A percentile compares a stretch with the other conserved stretches of the same genome.
phyloP scores from a whole-genome alignment of 2,113 vertebrate species.

The Morone saxatilis region DNA sequence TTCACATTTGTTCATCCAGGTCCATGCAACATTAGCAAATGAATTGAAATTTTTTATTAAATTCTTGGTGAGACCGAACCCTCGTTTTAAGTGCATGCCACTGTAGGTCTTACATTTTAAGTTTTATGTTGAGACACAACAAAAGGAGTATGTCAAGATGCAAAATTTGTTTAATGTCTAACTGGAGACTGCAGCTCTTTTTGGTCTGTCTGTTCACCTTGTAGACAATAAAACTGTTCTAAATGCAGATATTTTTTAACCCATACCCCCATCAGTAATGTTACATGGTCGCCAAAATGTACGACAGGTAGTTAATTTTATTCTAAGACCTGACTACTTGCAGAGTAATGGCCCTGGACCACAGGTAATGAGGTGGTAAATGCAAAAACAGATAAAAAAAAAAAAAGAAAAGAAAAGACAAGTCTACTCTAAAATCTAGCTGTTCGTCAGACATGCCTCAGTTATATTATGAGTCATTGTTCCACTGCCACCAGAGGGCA shows the following conservation, averaged over 20 bases:
- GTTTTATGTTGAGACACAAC: not conserved
- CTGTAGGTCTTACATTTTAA: not conserved
- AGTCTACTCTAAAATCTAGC: not conserved
- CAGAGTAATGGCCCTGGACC: not conserved
- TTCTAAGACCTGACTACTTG: not conserved
- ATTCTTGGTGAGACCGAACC: not conserved
- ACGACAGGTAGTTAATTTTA: conserved; percentile 7
- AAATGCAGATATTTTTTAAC: not conserved
- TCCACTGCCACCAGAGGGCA: conserved; percentile 73
- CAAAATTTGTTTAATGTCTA: not conserved
- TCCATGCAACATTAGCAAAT: not conserved
- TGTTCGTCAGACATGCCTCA: not conserved
- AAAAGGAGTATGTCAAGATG: no score
- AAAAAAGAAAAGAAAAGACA: no score
- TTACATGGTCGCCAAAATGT: conserved; percentile 7
- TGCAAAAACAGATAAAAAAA: not conserved
- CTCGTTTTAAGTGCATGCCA: no score
- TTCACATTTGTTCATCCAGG: not conserved
- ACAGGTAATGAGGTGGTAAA: not conserved
- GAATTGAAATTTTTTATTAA: not conserved
- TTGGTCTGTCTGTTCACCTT: not conserved
- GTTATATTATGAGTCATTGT: not conserved
- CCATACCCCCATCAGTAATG: not conserved
- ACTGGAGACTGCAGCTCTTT: not conserved
- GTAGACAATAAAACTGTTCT: not conserved